Evolutionary conservation across 2,888 invertebrate genomes (phyloP), one percentile per base, ranked within the genome.

Genomic region (Plemyria rubiginata): DNA sequence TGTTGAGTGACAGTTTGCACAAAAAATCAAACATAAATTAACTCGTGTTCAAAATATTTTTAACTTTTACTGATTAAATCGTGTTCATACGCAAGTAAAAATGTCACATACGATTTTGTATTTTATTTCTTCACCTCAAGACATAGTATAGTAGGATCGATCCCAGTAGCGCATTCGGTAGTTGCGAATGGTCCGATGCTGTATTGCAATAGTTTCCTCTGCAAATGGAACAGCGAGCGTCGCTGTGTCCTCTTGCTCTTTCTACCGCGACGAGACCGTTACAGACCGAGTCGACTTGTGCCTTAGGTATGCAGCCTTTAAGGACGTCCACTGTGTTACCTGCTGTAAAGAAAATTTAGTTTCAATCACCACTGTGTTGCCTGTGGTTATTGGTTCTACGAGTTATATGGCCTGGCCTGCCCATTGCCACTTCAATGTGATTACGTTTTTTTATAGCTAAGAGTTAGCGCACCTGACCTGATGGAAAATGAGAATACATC

Each of bases 311-410:
- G 68, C 93, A 93, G 11, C 93, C 93, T 59, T 86, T 73, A 6
- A 93, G 72, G 0, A 85, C 75, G 71, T 93, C 93, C 11, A 91
- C 84, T 57, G 93, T 93, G 78, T 88, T 90, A 59, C 92, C 91
- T 74, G 83, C 93, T 93, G 82, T 48, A 88, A 89, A 61, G 58
- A 70, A 71, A 54, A 9, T 13, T 28, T 45, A 50, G 11, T 22
- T 22, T 38, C 36, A 32, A 8, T 32, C 32, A 1, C 1, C 8
- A 32, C 32, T 32, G 2, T 8, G 32, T 8, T 8, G 32, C 8
- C 5, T 32, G 22, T 3, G 22, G 22, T 22, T 22, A 3, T 3
- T 3, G 22, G 22, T 22, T 22, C 22, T 22, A 22, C 3, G 3
- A n/a, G n/a, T n/a, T n/a, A n/a, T n/a, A n/a, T n/a, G n/a, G n/a